A percentile compares a stretch with the other conserved stretches of the same genome.
These are phyloP conservation scores for Galago senegalensis DNA, from an alignment of 2,797 vertebrate genomes.

Conservation along the genomic window DNA sequence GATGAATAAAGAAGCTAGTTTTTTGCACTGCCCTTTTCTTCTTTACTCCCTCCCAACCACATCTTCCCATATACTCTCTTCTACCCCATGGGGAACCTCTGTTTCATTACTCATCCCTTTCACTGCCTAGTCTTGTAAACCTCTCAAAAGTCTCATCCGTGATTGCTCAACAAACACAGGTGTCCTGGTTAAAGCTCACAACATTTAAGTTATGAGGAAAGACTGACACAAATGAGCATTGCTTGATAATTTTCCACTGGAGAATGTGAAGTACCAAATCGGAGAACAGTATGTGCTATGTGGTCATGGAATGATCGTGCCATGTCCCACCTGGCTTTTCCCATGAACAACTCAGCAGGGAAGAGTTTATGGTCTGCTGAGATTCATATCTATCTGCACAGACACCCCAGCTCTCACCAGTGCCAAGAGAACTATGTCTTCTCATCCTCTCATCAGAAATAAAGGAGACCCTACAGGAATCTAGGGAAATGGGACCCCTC, in stretches of 20 bases:
- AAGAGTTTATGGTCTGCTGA: not conserved
- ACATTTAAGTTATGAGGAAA: slow-evolving; percentile 36
- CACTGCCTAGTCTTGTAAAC: slow-evolving; percentile 56
- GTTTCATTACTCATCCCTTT: slow-evolving; percentile 58
- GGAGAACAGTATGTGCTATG: slow-evolving; percentile 52
- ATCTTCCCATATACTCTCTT: slow-evolving; percentile 15
- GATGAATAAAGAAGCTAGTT: not conserved
- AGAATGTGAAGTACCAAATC: slow-evolving; percentile 29
- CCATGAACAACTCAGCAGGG: not conserved
- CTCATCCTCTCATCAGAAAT: slow-evolving; percentile 43
- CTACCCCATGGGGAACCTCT: slow-evolving; percentile 27
- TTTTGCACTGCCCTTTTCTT: not conserved
- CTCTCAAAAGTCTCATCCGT: slow-evolving; percentile 60
- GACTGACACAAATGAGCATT: slow-evolving; percentile 28
- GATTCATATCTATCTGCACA: not conserved
- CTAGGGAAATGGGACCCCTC: slow-evolving; percentile 45
- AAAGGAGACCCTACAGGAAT: slow-evolving; percentile 44
- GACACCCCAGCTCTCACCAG: not conserved
- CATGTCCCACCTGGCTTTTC: not conserved
- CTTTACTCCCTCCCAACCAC: not conserved
- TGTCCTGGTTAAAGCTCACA: slow-evolving; percentile 67
- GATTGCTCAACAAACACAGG: slow-evolving; percentile 76
- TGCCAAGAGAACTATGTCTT: not conserved
- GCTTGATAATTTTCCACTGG: slow-evolving; percentile 63
- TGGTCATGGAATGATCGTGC: not conserved